A percentile compares a stretch with the other conserved stretches of the same genome.
These are phyloP conservation scores for Acanthisitta chloris DNA, from an alignment of 2,113 vertebrate species.

Conservation along the genomic window DNA sequence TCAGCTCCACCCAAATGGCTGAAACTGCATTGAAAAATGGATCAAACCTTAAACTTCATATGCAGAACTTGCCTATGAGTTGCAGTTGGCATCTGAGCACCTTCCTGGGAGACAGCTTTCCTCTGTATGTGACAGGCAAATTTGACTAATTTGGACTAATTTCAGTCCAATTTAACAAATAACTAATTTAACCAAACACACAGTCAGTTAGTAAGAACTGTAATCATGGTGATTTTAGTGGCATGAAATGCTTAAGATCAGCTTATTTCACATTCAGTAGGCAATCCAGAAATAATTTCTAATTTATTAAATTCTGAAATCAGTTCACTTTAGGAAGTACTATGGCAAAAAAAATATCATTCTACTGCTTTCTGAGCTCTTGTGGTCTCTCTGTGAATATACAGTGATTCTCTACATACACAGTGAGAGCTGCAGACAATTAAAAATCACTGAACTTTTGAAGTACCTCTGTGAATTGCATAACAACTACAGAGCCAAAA, in stretches of 20 bases:
- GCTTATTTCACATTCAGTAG: neutral
- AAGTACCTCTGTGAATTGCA: neutral
- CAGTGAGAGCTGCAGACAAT: neutral
- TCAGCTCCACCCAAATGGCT: fast-evolving
- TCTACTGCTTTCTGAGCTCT: neutral
- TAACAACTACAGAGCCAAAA: neutral
- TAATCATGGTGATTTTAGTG: neutral
- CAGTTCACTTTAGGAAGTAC: neutral
- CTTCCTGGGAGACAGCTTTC: neutral
- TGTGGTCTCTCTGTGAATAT: neutral
- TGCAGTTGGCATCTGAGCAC: neutral
- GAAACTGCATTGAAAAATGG: neutral
- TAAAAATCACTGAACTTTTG: neutral
- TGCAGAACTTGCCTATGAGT: neutral
- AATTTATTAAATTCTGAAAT: neutral
- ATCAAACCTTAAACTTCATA: neutral
- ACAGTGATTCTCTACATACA: neutral
- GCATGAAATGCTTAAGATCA: neutral
- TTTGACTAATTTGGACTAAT: neutral
- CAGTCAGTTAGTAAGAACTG: neutral
- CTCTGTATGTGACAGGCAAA: neutral
- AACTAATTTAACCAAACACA: neutral
- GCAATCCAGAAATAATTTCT: neutral
- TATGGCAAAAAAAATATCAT: neutral
- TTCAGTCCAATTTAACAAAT: neutral